Percentiles rank a stretch among this genome's conserved stretches.
Conservation (phyloP, 2,797 vertebrate genomes). For the Halcyon chelicuti region DNA sequence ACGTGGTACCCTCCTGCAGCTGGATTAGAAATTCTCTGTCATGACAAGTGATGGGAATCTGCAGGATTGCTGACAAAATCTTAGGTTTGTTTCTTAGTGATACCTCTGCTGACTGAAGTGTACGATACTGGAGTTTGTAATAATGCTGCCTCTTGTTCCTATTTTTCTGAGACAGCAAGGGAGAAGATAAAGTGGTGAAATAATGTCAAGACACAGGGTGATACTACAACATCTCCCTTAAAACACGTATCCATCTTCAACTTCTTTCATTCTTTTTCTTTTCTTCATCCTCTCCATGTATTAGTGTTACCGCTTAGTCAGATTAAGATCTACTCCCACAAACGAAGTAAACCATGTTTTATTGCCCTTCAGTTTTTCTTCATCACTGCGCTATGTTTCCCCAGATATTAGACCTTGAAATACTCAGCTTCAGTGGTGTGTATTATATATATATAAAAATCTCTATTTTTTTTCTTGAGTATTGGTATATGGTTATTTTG, state of each 20-base stretch:
- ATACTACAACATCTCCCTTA: neutral
- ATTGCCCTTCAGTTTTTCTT: neutral
- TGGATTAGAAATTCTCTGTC: neutral
- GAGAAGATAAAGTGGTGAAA: neutral
- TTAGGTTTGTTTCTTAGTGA: neutral
- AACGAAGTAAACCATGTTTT: neutral
- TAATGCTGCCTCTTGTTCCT: neutral
- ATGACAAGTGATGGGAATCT: neutral
- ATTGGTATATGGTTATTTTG: neutral
- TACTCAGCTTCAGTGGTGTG: neutral
- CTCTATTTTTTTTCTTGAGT: neutral
- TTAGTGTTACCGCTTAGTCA: neutral
- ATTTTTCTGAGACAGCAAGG: neutral
- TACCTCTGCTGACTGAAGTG: neutral
- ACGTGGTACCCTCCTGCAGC: neutral
- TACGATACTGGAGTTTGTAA: neutral
- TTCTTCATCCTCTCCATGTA: neutral
- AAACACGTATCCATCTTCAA: neutral
- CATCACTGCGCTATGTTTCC: neutral
- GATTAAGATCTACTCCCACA: neutral
- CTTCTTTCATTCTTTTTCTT: neutral
- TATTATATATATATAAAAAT: neutral
- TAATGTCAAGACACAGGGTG: neutral
- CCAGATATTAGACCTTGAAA: neutral
- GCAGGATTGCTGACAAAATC: neutral